Base-by-base conservation (phyloP, 2,888 invertebrate genomes). In the Leptura quadrifasciata region DNA sequence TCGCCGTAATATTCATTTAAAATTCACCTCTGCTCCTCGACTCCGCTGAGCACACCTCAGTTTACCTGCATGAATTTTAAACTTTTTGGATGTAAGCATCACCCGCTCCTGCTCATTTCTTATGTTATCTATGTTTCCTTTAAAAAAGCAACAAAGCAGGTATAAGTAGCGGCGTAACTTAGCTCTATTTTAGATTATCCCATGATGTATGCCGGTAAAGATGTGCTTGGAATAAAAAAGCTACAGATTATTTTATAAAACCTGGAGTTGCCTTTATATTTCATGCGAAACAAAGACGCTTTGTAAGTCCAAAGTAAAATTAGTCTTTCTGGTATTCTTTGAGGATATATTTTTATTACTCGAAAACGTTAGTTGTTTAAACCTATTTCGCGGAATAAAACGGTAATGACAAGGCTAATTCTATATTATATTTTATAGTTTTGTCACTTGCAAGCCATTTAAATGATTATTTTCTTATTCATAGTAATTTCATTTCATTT, bases 1-100 rank as follows among this genome's bases (percentile, higher is more conserved):
- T 82, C 84, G 81, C 76, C 79, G 74, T 77, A 82, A 81, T 82
- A 82, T 82, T 80, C 77, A 77, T 82, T 83, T 82, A 75, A 80
- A 82, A 84, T 84, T 84, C 83, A 80, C 79, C 80, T 82, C 82
- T 80, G 80, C 79, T 81, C 58, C 76, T 58, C 73, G 70, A 58
- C 72, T 39, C 65, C 81, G 76, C 67, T 77, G 74, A 80, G 82
- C 80, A 80, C 78, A 80, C 75, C 81, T 76, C 76, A 72, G 69
- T 31, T 54, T 79, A 79, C 79, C 82, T 80, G 80, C 76, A 76
- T 81, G 82, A 81, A 81, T 83, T 81, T 82, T 76, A 73, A 76
- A 76, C 21, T 76, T 73, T 76, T 76, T 69, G 69, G 73, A 70
- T 63, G 58, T 20, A 64, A 54, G 39, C 57, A 69, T 60, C 17